phyloP scores from a whole-genome alignment of 23 tunicate species.

The Botrylloides violaceus region DNA sequence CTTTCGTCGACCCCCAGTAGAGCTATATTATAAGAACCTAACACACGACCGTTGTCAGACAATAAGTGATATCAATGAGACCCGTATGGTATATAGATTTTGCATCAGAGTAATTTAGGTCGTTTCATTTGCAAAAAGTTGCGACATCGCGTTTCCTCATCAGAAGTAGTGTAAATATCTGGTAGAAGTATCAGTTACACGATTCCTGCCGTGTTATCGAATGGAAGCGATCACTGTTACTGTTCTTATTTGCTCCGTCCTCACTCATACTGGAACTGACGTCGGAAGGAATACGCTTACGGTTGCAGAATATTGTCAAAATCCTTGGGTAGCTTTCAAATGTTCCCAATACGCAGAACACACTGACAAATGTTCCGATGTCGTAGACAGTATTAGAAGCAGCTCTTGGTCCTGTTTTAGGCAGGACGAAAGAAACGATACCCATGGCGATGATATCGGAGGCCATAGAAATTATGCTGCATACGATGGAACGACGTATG shows the following conservation, averaged over 20 bases:
- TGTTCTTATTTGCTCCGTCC: not conserved
- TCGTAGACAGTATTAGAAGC: slow-evolving; percentile 42
- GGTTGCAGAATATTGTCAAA: slow-evolving; percentile 5
- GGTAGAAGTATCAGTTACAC: not conserved
- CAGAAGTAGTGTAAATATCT: too few relatives aligned
- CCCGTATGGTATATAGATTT: too few relatives aligned
- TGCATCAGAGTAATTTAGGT: too few relatives aligned
- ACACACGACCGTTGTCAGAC: too few relatives aligned
- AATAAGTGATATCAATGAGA: too few relatives aligned
- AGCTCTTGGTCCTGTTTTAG: slow-evolving; percentile 23
- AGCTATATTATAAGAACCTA: too few relatives aligned
- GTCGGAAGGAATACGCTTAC: not conserved
- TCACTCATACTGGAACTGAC: not conserved
- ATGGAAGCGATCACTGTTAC: not conserved
- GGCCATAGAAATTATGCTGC: slow-evolving; percentile 32
- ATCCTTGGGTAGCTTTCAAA: slow-evolving; percentile 12
- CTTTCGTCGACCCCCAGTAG: too few relatives aligned
- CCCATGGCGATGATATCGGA: slow-evolving; percentile 42
- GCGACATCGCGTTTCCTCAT: too few relatives aligned
- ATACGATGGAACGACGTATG: slow-evolving; percentile 37
- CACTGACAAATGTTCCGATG: slow-evolving; percentile 30
- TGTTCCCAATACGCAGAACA: slow-evolving; percentile 20
- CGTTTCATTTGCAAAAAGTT: too few relatives aligned
- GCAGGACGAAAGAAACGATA: slow-evolving; percentile 26
- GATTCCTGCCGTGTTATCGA: not conserved